Conservation (phyloP, 2,113 vertebrate genomes). For the Nannospalax galili region DNA sequence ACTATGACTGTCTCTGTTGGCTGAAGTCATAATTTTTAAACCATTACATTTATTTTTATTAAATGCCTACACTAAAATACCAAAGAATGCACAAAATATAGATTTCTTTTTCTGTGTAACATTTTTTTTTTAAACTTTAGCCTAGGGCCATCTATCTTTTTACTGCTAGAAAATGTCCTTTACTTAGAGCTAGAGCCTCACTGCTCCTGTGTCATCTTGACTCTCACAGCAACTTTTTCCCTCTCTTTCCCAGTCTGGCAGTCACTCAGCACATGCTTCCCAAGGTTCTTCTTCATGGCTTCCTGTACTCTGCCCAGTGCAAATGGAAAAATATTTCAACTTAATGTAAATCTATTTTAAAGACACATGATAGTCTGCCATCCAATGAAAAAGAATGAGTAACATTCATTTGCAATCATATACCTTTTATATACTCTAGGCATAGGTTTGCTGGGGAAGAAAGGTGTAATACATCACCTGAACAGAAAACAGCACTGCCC, state of each 20-base stretch:
- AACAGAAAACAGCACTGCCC: slow-evolving; percentile 46
- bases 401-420: not conserved
- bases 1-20: slow-evolving; percentile 17
- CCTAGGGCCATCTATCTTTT: slow-evolving; percentile 20
- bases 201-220: not conserved
- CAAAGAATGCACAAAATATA: slow-evolving; percentile 31
- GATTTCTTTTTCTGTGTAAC: not conserved
- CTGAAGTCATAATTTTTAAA: not conserved
- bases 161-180: slow-evolving; percentile 16
- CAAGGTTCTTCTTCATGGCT: not conserved
- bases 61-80: not conserved
- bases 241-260: not conserved
- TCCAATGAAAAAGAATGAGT: slow-evolving; percentile 3
- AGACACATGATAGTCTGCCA: not conserved
- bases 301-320: not conserved
- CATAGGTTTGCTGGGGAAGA: not conserved
- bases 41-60: not conserved
- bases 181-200: not conserved
- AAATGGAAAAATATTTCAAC: slow-evolving; percentile 29
- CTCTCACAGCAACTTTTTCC: not conserved
- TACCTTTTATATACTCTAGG: slow-evolving; percentile 17
- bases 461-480: not conserved
- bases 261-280: not conserved
- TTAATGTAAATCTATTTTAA: slow-evolving; percentile 35
- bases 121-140: slow-evolving; percentile 32